A percentile compares a stretch with the other conserved stretches of the same genome.
Evolutionary conservation across 2,113 vertebrate species (phyloP).

Genomic region (Gorsachius goisagi): DNA sequence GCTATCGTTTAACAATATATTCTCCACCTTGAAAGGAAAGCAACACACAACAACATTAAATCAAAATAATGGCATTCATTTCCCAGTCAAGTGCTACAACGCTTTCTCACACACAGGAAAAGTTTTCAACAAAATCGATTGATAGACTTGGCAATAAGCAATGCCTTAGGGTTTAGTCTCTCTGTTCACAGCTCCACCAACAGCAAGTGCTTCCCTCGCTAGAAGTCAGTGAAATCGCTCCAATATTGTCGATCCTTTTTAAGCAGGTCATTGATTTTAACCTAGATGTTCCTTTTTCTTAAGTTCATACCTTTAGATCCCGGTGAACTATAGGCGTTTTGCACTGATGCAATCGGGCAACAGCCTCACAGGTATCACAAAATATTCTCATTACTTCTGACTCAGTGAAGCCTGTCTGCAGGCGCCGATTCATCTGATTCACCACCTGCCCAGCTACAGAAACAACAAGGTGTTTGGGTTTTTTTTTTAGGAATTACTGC

Average conservation of each 20-base stretch:
- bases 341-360: conserved; percentile 94
- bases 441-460: conserved; percentile 91
- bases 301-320: conserved; percentile 88
- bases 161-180: not conserved
- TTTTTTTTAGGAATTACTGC: not conserved
- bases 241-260: not conserved
- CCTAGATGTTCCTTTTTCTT: not conserved
- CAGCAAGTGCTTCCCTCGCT: not conserved
- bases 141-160: fast-evolving
- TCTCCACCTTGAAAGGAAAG: conserved; percentile 87
- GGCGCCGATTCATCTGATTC: conserved; percentile 95
- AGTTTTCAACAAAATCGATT: fast-evolving
- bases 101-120: fast-evolving
- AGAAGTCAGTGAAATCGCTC: not conserved
- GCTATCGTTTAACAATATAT: conserved; percentile 91
- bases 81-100: not conserved
- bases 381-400: conserved; percentile 90
- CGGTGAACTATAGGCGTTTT: conserved; percentile 95
- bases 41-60: not conserved
- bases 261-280: not conserved
- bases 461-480: not conserved
- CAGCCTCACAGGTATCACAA: conserved; percentile 93
- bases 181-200: not conserved
- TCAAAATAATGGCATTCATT: not conserved
- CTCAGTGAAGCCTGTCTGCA: conserved; percentile 91